Conservation (phyloP, 2,888 invertebrate genomes). For the Pseudococcus viburni region DNA sequence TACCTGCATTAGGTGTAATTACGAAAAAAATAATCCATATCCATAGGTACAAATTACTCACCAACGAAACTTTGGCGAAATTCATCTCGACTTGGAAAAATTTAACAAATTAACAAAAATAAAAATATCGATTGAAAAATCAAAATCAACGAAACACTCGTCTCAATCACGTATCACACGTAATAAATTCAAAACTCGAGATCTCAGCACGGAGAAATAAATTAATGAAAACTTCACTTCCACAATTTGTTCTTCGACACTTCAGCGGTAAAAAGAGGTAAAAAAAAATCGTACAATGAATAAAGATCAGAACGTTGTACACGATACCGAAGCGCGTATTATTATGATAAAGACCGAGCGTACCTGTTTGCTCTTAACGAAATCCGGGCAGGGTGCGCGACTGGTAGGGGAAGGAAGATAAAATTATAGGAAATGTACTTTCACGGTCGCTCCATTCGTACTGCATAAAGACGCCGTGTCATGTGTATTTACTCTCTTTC, state of each 20-base stretch:
- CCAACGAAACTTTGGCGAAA: slow-evolving; percentile 37
- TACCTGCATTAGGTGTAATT: too few species aligned
- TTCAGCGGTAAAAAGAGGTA: not conserved
- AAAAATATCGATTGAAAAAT: not conserved
- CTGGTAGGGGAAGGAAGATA: slow-evolving; percentile 66
- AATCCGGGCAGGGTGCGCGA: slow-evolving; percentile 61
- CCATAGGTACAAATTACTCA: not conserved
- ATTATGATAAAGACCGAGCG: slow-evolving; percentile 58
- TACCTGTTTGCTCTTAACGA: slow-evolving; percentile 66
- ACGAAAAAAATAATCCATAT: too few species aligned
- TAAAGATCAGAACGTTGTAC: slow-evolving; percentile 44
- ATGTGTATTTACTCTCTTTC: slow-evolving; percentile 32
- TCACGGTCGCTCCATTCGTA: slow-evolving; percentile 63
- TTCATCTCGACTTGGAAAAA: slow-evolving; percentile 6
- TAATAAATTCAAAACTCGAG: not conserved
- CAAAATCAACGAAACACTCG: not conserved
- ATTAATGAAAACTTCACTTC: not conserved
- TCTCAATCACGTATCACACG: not conserved
- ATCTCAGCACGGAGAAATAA: not conserved
- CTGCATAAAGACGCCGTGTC: slow-evolving; percentile 24
- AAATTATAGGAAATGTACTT: slow-evolving; percentile 64
- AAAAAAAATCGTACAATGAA: not conserved
- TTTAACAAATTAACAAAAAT: not conserved
- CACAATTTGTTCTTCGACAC: not conserved
- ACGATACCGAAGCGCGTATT: slow-evolving; percentile 56